These are phyloP conservation scores for Microctenopoma stevenorrisi DNA, from an alignment of 2,797 vertebrate genomes.

Conservation along the genomic window DNA sequence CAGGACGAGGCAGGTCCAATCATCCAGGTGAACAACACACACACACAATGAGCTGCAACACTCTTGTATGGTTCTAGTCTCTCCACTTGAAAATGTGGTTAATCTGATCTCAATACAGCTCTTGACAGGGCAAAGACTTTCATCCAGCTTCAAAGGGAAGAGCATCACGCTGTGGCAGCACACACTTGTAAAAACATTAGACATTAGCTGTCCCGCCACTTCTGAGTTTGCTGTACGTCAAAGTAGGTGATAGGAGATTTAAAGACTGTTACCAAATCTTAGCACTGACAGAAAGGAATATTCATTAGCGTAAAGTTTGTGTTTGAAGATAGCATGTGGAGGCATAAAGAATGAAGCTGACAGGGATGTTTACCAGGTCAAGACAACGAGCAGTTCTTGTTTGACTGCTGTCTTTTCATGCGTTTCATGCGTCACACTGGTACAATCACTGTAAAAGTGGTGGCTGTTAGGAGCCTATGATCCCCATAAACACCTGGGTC, in stretches of 20 bases:
- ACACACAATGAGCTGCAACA: constrained; percentile 36
- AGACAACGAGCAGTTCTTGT: constrained; percentile 30
- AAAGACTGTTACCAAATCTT: constrained; percentile 2
- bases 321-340: background rate
- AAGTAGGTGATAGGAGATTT: constrained; percentile 5
- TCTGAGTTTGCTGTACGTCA: constrained; percentile 19
- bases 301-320: background rate
- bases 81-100: constrained; percentile 68
- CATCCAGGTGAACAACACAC: constrained; percentile 34
- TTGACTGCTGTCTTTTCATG: constrained; percentile 52
- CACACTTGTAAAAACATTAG: constrained; percentile 48
- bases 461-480: constrained; percentile 53
- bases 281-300: background rate
- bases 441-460: constrained; percentile 59
- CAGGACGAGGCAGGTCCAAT: constrained; percentile 39
- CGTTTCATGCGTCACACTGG: constrained; percentile 65
- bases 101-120: constrained; percentile 36
- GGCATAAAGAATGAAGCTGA: background rate
- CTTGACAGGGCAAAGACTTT: constrained; percentile 49
- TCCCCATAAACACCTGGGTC: constrained; percentile 70
- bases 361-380: constrained; percentile 28
- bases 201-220: constrained; percentile 23
- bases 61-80: constrained; percentile 27
- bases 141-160: constrained; percentile 63
- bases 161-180: constrained; percentile 18